Evolutionary conservation across 2,113 vertebrate species (phyloP).

Genomic region (Otus sunia): DNA sequence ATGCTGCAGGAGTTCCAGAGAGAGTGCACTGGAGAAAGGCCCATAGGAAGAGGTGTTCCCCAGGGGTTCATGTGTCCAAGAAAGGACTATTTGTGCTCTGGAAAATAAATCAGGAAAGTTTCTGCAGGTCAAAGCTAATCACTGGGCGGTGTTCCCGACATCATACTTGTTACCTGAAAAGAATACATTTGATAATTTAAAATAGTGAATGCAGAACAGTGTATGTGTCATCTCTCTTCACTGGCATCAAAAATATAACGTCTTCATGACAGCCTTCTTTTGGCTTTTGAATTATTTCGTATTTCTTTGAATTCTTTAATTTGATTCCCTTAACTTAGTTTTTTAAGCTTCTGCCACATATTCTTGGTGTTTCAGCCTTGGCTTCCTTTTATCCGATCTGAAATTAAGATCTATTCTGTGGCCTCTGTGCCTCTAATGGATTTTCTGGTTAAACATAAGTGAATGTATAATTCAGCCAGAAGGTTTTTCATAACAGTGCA

Average conservation of each 20-base stretch:
- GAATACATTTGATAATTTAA: background rate
- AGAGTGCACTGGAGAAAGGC: background rate
- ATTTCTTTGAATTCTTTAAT: background rate
- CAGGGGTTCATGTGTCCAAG: rapidly evolving
- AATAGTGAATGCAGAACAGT: background rate
- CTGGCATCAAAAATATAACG: background rate
- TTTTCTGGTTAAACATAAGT: constrained; percentile 51
- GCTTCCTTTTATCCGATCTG: background rate
- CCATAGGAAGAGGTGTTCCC: background rate
- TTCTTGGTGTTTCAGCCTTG: background rate
- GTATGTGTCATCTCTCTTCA: background rate
- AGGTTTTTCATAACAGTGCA: constrained; percentile 21
- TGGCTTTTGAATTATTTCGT: background rate
- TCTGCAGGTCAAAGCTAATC: background rate
- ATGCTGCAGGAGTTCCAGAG: background rate
- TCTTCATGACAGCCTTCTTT: background rate
- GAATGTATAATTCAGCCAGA: constrained; percentile 49
- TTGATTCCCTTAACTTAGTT: background rate
- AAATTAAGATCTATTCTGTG: constrained; percentile 50
- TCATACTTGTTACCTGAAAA: background rate
- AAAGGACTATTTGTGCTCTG: background rate
- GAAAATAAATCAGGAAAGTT: background rate
- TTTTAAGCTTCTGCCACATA: background rate
- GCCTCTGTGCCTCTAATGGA: constrained; percentile 51
- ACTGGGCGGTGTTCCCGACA: background rate